These are phyloP conservation scores for Heterodera schachtii DNA, from an alignment of 1,140 invertebrate genomes.

Conservation along the genomic window DNA sequence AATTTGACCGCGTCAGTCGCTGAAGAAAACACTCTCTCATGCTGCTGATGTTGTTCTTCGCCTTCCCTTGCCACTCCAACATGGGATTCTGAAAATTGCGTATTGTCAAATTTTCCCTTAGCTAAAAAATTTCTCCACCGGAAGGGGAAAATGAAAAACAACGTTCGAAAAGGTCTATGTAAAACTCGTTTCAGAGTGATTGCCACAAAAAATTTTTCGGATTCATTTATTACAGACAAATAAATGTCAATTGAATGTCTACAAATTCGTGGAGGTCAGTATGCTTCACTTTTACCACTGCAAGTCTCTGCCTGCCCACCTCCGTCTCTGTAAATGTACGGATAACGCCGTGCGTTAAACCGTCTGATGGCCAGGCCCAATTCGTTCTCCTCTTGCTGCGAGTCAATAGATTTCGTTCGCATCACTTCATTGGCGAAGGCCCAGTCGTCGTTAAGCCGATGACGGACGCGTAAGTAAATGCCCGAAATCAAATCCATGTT, in stretches of 20 bases:
- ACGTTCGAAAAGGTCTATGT: neutral
- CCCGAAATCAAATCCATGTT: slow-evolving; percentile 99
- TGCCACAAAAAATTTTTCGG: neutral
- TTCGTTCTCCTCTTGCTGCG: slow-evolving; percentile 95
- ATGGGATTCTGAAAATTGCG: neutral
- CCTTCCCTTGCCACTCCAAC: neutral
- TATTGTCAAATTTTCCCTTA: no score
- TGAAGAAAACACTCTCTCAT: neutral
- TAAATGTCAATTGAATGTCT: neutral
- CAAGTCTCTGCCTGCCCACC: neutral
- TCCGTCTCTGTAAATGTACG: slow-evolving; percentile 56
- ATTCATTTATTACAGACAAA: neutral
- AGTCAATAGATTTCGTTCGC: slow-evolving; percentile 90
- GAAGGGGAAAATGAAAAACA: no score
- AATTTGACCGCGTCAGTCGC: neutral
- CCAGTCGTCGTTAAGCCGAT: slow-evolving; percentile 95
- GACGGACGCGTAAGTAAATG: slow-evolving; percentile 89
- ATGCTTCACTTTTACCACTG: no score
- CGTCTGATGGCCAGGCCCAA: slow-evolving; percentile 87
- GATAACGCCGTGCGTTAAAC: slow-evolving; percentile 90
- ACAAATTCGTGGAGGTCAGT: no score
- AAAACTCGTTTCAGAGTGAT: neutral
- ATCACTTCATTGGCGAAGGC: slow-evolving; percentile 94
- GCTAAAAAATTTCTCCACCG: no score
- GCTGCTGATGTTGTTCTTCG: slow-evolving; percentile 11